Conservation (phyloP, 2,888 invertebrate genomes). For the Liposcelis brunnea region DNA sequence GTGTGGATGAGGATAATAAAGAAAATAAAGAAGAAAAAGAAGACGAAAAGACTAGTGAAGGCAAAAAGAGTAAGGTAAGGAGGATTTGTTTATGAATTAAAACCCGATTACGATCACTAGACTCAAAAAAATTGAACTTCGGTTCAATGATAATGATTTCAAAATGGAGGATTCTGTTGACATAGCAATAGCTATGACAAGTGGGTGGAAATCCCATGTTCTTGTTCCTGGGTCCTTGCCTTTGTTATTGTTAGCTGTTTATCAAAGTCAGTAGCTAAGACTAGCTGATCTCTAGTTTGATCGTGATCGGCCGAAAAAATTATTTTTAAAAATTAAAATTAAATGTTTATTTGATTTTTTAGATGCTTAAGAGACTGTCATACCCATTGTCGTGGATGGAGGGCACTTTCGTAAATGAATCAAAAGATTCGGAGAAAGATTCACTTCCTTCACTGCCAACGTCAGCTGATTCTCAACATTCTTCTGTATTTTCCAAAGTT, state of each 20-base stretch:
- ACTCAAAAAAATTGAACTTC: neutral
- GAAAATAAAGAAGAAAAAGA: slow-evolving; percentile 21
- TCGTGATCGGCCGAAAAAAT: no score
- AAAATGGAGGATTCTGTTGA: no score
- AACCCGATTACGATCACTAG: neutral
- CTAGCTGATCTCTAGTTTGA: no score
- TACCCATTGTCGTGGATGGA: slow-evolving; percentile 88
- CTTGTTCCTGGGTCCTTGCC: no score
- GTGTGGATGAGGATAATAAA: slow-evolving; percentile 38
- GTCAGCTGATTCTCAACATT: slow-evolving; percentile 35
- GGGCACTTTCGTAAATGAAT: slow-evolving; percentile 55
- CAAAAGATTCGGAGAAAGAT: slow-evolving; percentile 34
- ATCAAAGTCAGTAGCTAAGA: no score
- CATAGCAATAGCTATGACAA: no score
- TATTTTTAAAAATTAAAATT: neutral
- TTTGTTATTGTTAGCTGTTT: no score
- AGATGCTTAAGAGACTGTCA: slow-evolving; percentile 84
- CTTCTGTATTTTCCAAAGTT: slow-evolving; percentile 77
- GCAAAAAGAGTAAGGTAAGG: slow-evolving; percentile 20
- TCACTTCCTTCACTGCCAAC: slow-evolving; percentile 23
- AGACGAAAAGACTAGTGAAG: slow-evolving; percentile 13
- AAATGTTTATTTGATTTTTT: slow-evolving; percentile 18
- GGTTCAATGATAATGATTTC: no score
- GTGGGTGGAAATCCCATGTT: no score
- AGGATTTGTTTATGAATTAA: neutral